These are phyloP conservation scores for Athene cunicularia DNA, from an alignment of 2,113 vertebrate species.

Conservation along the genomic window DNA sequence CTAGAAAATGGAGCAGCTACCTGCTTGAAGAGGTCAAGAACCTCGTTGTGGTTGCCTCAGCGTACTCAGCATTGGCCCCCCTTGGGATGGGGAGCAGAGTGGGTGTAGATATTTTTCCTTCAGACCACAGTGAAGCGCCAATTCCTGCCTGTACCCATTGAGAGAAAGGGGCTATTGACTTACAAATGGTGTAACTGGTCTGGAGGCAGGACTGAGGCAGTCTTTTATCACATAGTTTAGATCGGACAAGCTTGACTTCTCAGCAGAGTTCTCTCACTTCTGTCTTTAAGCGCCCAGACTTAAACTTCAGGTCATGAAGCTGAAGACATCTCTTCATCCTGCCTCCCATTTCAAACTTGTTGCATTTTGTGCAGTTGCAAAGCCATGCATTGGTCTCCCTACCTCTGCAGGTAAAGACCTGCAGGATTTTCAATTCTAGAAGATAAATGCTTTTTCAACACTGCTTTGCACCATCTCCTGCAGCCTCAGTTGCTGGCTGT, in stretches of 20 bases:
- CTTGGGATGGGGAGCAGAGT: background rate
- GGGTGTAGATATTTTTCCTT: background rate
- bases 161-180: background rate
- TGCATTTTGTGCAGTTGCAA: background rate
- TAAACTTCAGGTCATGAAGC: background rate
- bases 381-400: background rate
- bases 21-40: background rate
- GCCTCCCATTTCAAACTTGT: background rate
- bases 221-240: background rate
- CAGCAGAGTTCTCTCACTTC: background rate
- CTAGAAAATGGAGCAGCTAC: background rate
- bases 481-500: background rate
- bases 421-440: background rate
- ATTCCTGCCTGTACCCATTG: background rate
- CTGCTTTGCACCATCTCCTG: background rate
- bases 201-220: background rate
- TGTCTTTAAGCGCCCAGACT: background rate
- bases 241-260: background rate
- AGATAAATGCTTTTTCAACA: background rate
- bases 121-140: background rate
- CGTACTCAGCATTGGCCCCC: background rate
- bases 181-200: background rate
- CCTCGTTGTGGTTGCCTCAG: fast-evolving
- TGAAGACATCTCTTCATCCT: background rate
- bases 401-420: background rate